phyloP scores from a whole-genome alignment of 2,888 invertebrate genomes.

The Ganaspis brasiliensis region DNA sequence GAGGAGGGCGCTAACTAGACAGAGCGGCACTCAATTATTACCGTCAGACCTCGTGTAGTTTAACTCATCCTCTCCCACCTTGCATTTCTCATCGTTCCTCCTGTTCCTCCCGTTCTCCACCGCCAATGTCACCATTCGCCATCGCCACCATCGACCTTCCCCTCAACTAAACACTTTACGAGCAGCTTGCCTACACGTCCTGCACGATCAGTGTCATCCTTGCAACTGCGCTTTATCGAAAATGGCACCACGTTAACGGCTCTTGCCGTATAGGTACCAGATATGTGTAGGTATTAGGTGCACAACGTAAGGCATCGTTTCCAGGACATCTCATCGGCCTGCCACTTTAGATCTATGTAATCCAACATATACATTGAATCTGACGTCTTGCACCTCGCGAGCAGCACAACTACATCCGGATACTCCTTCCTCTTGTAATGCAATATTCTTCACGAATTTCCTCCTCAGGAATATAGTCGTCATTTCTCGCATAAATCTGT shows the following conservation, averaged over 20 bases:
- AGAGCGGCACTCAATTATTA: conserved; percentile 80
- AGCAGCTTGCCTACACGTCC: conserved; percentile 79
- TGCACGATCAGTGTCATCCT: conserved; percentile 77
- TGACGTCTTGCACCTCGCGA: conserved; percentile 57
- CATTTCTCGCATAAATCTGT: not conserved
- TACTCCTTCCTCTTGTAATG: not conserved
- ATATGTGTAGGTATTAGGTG: conserved; percentile 57
- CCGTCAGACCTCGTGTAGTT: conserved; percentile 80
- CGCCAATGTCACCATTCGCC: conserved; percentile 59
- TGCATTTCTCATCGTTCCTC: conserved; percentile 45
- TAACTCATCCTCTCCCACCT: conserved; percentile 69
- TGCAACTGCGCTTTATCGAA: conserved; percentile 77
- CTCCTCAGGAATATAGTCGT: not conserved
- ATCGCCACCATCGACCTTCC: conserved; percentile 73
- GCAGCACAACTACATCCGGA: conserved; percentile 7
- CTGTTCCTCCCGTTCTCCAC: conserved; percentile 59
- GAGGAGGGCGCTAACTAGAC: conserved; percentile 77
- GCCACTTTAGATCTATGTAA: conserved; percentile 57
- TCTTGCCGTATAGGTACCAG: conserved; percentile 53
- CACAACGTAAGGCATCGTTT: conserved; percentile 48
- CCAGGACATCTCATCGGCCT: conserved; percentile 48
- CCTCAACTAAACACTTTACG: conserved; percentile 80
- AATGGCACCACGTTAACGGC: conserved; percentile 79
- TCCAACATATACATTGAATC: conserved; percentile 52
- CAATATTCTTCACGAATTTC: not conserved